Evolutionary conservation across 2,888 invertebrate species (phyloP), one percentile per base, ranked within the genome.

Genomic region (Patella caerulea): DNA sequence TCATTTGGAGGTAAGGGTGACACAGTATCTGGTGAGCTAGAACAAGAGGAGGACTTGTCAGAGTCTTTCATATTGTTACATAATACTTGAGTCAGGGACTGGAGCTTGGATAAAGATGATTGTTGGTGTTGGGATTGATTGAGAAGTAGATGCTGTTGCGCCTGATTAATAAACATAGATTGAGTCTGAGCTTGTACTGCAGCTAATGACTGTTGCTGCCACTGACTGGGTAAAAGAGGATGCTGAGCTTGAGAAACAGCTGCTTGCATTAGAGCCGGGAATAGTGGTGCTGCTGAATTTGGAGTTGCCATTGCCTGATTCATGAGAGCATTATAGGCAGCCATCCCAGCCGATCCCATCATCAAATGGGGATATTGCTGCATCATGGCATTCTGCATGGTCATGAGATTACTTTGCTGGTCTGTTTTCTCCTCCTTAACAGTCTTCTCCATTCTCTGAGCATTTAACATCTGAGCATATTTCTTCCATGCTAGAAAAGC

Each of bases 391-490:
- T 24, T 65, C 24, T 65, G 65, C 65, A 65, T 65, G 24, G 65
- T 24, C 19, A 24, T 24, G 11, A 65, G 15, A 65, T 65, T 24
- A 65, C 19, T 24, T 65, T 65, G 65, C 14, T 24, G 19, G 24
- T 65, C 65, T 24, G 19, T 24, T 14, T 24, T 65, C 14, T 65
- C 65, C 14, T 65, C 65, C 24, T 65, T 65, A 0, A 65, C 65
- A 11, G 65, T n/a, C 19, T 65, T 65, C 65, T 19, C n/a, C n/a
- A 65, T 24, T 65, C 24, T 65, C 65, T 65, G 65, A 65, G 65
- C 65, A 65, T 65, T 65, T 65, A 65, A 24, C 65, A 65, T 65
- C 65, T 65, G 65, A 65, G 65, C 65, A 65, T 65, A 65, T 65
- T 65, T 65, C 65, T 14, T 65, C 65, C 65, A 65, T 24, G 65